Percentiles rank a stretch among this genome's conserved stretches.
Conservation (phyloP, 1,140 invertebrate species). For the Drosophila seguyi region DNA sequence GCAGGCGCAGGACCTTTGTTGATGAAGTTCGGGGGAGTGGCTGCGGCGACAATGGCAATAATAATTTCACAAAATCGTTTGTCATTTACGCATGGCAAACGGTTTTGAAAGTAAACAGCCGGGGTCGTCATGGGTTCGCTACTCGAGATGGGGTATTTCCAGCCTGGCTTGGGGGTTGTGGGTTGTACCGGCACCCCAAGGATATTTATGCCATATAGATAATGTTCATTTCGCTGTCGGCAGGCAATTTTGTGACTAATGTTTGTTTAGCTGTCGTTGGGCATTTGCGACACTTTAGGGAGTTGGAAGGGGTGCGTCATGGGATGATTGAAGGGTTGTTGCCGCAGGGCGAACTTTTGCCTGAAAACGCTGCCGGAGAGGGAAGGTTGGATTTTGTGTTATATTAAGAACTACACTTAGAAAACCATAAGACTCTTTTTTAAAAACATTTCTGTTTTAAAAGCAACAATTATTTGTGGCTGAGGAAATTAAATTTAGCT, state of each 20-base stretch:
- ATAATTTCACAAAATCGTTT: conserved; percentile 83
- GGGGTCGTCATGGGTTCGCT: conserved; percentile 63
- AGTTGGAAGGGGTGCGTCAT: conserved; percentile 3
- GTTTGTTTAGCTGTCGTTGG: conserved; percentile 81
- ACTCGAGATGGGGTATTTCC: conserved; percentile 37
- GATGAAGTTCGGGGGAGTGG: conserved; percentile 18
- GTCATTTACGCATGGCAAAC: conserved; percentile 83
- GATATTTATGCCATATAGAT: conserved; percentile 79
- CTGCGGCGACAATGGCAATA: conserved; percentile 74
- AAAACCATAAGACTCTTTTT: not conserved
- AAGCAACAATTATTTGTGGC: no score
- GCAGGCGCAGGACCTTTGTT: not conserved
- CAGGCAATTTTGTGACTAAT: conserved; percentile 83
- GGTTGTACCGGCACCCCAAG: conserved; percentile 41
- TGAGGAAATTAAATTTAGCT: not conserved
- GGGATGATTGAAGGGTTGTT: conserved; percentile 25
- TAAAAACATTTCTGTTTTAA: not conserved
- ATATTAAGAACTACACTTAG: not conserved
- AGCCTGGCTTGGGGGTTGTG: conserved; percentile 8
- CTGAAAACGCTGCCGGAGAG: not conserved
- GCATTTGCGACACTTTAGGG: conserved; percentile 61
- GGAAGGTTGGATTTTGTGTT: not conserved
- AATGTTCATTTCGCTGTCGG: conserved; percentile 79
- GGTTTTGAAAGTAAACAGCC: conserved; percentile 83
- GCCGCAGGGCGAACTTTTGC: conserved; percentile 1